Base-by-base conservation (phyloP, 2,888 invertebrate species). In the Rhagonycha fulva region DNA sequence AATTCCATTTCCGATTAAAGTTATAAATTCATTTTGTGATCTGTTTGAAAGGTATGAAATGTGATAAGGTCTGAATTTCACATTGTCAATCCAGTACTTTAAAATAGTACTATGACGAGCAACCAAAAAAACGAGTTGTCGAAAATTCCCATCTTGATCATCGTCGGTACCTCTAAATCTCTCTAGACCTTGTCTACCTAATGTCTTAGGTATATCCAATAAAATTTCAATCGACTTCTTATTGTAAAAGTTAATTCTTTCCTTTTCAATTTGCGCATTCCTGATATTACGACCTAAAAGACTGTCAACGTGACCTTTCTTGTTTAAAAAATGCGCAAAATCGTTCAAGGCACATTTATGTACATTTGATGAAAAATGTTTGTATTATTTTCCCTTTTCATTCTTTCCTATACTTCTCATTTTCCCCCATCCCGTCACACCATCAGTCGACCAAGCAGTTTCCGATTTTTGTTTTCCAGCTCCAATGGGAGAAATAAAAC, bases 11-110 rank as follows among this genome's bases (percentile, higher is more conserved):
- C 7, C 47, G 3, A 60, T 5, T 23, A 70, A 70, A 2, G 19
- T 24, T 14, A 68, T 68, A 47, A 68, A 47, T 68, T 68, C 68
- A 68, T 68, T 68, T 61, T 70, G 70, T 12, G 62, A 70, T 9
- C 26, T 10, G 12, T 12, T 7, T 4, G 61, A n/a, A 4, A 70
- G 24, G 14, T 70, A 70, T 7, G 70, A 47, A 12, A 61, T 61
- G 24, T 61, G 61, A 24, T 24, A 61, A 7, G 62, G 70, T 70
- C 70, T 9, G 9, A 24, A 4, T 12, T 11, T 12, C n/a, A 11
- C 24, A n/a, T 70, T 47, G n/a, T 70, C 26, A 23, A 70, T 11
- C 70, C 70, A 70, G 4, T 60, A 19, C 12, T 32, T 32, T n/a
- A 66, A 9, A 63, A 71, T n/a, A 4, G 19, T 2, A 47, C 7